Evolutionary conservation across 2,113 vertebrate species (phyloP).

Genomic region (Nothobranchius kuhntae): DNA sequence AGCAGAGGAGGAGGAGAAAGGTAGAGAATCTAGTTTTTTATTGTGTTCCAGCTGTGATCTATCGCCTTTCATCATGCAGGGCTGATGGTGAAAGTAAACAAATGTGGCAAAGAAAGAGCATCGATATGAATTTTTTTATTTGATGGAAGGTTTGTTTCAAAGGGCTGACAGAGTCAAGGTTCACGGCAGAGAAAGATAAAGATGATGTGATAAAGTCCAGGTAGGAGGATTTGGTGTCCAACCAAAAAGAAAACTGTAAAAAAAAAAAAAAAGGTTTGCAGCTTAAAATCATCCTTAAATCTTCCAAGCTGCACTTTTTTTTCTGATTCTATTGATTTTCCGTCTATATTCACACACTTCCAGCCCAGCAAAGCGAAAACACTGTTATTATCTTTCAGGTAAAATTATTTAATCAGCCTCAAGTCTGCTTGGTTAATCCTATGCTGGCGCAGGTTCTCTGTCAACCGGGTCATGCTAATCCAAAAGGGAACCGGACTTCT

Average conservation of each 20-base stretch:
- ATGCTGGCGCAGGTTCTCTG: no score
- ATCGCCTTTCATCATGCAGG: slow-evolving; percentile 65
- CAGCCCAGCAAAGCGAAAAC: neutral
- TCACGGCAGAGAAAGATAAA: slow-evolving; percentile 35
- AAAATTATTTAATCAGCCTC: no score
- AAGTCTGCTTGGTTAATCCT: no score
- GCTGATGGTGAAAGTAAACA: slow-evolving; percentile 57
- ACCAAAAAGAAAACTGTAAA: slow-evolving; percentile 10
- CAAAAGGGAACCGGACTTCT: no score
- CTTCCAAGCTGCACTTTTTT: neutral
- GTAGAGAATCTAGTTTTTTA: slow-evolving; percentile 53
- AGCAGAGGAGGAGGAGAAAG: slow-evolving; percentile 10
- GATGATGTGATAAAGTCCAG: slow-evolving; percentile 45
- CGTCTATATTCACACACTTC: neutral
- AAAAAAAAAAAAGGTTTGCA: slow-evolving; percentile 27
- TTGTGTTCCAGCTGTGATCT: slow-evolving; percentile 73
- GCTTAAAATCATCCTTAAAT: neutral
- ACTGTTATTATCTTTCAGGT: neutral
- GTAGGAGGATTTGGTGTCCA: slow-evolving; percentile 33
- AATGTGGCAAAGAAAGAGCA: slow-evolving; percentile 59
- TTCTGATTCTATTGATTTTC: neutral
- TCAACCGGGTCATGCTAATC: no score
- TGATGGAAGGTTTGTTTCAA: slow-evolving; percentile 71
- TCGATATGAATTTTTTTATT: slow-evolving; percentile 78
- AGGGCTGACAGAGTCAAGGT: slow-evolving; percentile 56